These are phyloP conservation scores for Caenorhabditis becei DNA, from an alignment of 2,888 invertebrate genomes.

Conservation along the genomic window DNA sequence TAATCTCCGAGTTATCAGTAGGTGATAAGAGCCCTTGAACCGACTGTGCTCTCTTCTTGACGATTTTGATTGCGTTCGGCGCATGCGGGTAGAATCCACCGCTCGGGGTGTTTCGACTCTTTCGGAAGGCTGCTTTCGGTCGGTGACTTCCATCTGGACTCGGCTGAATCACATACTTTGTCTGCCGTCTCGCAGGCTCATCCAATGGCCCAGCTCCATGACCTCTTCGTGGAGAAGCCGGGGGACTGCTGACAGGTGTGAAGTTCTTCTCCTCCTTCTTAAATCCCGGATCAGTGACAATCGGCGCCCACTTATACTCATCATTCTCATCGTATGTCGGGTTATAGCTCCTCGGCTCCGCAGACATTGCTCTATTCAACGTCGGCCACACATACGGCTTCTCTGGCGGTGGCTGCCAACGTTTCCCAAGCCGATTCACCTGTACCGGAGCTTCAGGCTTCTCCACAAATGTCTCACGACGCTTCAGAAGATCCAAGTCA, in stretches of 20 bases:
- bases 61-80: conserved; percentile 78
- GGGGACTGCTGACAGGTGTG: conserved; percentile 79
- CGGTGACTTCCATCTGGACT: conserved; percentile 79
- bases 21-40: conserved; percentile 61
- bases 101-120: conserved; percentile 73
- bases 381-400: conserved; percentile 78
- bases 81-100: conserved; percentile 81
- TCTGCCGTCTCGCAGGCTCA: conserved; percentile 77
- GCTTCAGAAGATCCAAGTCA: conserved; percentile 79
- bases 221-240: conserved; percentile 73
- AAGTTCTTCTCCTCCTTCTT: conserved; percentile 81
- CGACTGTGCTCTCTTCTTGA: conserved; percentile 68
- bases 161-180: conserved; percentile 75
- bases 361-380: conserved; percentile 68
- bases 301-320: conserved; percentile 80
- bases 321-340: conserved; percentile 62
- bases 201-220: conserved; percentile 76
- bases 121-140: conserved; percentile 78
- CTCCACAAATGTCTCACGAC: conserved; percentile 81
- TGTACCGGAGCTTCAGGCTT: conserved; percentile 72
- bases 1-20: conserved; percentile 62
- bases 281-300: conserved; percentile 77
- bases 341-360: conserved; percentile 64
- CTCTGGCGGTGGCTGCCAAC: conserved; percentile 82
- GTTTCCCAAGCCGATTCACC: conserved; percentile 75